Evolutionary conservation across 2,797 vertebrate genomes (phyloP).

Genomic region (Neosilurus hyrtlii): DNA sequence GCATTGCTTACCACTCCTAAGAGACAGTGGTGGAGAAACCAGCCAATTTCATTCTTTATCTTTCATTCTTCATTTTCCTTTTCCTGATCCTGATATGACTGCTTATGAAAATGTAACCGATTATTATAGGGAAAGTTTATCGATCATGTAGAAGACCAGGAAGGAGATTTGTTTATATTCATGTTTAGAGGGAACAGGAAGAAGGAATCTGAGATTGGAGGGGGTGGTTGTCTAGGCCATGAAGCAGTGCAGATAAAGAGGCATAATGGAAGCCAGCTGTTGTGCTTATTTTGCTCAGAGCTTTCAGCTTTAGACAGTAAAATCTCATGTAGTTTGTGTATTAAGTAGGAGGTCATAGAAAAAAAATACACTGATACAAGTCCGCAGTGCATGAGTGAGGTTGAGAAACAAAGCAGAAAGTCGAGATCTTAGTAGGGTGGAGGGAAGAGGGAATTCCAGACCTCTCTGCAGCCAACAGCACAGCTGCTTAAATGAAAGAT

Average conservation of each 20-base stretch:
- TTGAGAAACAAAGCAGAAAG: conserved; percentile 41
- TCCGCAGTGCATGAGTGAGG: conserved; percentile 31
- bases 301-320: not conserved
- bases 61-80: conserved; percentile 38
- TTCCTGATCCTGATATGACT: conserved; percentile 30
- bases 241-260: conserved; percentile 49
- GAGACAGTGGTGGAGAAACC: conserved; percentile 37
- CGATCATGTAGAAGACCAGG: not conserved
- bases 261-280: conserved; percentile 68
- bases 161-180: conserved; percentile 4
- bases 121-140: not conserved
- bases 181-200: conserved; percentile 29
- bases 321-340: conserved; percentile 5
- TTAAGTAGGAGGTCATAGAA: conserved; percentile 12
- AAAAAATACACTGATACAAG: not conserved
- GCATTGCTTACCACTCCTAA: conserved; percentile 41
- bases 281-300: conserved; percentile 23
- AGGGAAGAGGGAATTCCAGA: conserved; percentile 46
- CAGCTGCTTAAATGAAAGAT: conserved; percentile 74
- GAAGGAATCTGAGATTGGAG: conserved; percentile 2
- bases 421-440: conserved; percentile 16
- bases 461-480: conserved; percentile 61
- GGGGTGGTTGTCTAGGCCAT: conserved; percentile 34
- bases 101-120: not conserved
- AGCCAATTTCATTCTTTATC: not conserved